Percentiles rank a stretch among this genome's conserved stretches.
phyloP scores from a whole-genome alignment of 2,888 invertebrate species.

The Chymomyza caudatula region DNA sequence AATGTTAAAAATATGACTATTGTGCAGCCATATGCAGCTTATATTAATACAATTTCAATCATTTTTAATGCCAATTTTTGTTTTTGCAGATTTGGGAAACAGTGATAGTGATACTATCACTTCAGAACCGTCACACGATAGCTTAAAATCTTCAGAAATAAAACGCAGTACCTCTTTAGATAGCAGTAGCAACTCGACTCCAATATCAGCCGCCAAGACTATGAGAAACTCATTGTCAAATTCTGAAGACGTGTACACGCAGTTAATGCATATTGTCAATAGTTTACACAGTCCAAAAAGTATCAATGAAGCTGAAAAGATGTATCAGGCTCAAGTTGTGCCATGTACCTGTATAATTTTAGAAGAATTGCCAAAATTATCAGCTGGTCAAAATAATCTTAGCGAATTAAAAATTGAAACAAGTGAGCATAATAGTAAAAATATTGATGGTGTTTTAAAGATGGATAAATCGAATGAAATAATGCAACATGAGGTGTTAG shows the following conservation, averaged over 20 bases:
- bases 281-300: slow-evolving; percentile 38
- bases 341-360: slow-evolving; percentile 65
- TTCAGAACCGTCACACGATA: slow-evolving; percentile 73
- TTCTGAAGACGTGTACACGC: slow-evolving; percentile 42
- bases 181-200: slow-evolving; percentile 56
- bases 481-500: background rate
- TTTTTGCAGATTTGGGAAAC: slow-evolving; percentile 44
- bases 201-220: slow-evolving; percentile 18
- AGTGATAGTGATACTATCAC: slow-evolving; percentile 71
- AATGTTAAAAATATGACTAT: too few species aligned
- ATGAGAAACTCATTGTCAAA: slow-evolving; percentile 2
- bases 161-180: slow-evolving; percentile 50
- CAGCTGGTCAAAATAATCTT: background rate
- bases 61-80: background rate
- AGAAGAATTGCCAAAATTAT: slow-evolving; percentile 37
- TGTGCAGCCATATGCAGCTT: background rate
- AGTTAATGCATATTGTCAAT: slow-evolving; percentile 51
- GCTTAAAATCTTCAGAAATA: slow-evolving; percentile 30
- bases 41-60: background rate
- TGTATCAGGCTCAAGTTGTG: slow-evolving; percentile 48
- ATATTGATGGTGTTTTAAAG: background rate
- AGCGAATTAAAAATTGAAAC: background rate
- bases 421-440: slow-evolving; percentile 1
- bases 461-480: background rate
- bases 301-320: slow-evolving; percentile 39